Evolutionary conservation across 2,797 vertebrate genomes (phyloP), one percentile per base, ranked within the genome.

Genomic region (Gymnoscopelus microlampas): DNA sequence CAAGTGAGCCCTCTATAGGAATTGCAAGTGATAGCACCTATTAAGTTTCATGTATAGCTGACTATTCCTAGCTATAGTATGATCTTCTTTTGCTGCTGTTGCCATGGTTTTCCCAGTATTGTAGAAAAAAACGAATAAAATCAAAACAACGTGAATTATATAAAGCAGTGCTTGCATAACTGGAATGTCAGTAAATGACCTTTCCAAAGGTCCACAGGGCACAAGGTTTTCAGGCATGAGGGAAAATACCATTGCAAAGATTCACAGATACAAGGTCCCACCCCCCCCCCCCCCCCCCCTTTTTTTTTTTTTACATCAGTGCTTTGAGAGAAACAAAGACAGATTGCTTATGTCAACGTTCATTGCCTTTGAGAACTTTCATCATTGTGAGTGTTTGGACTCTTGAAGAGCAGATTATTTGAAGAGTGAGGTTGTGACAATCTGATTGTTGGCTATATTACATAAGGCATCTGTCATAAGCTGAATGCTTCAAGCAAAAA

Each of bases 161-260:
- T 58, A 55, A 68, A 68, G 58, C n/a, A 53, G 39, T 49, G 70
- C 66, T 88, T 82, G 74, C 63, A 60, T 85, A 84, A 84, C 48
- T 69, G 39, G 9, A 8, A 10, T 44, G 39, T 10, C 39, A 44
- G 39, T 44, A 44, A 44, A 44, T 10, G 76, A 79, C 78, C 81
- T 75, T 68, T 85, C 71, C 67, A 76, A 73, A 64, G 75, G 81
- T 29, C 86, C 73, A 77, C 26, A 85, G 83, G 80, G 87, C 87
- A 83, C 14, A 13, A 63, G 65, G 71, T 76, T 72, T 15, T 69
- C 58, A 19, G 64, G 69, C 6, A 58, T 24, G 53, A 63, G 62
- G 39, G 57, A 61, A 73, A 68, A 76, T 64, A 65, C 55, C 76
- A 80, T 32, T 7, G 32, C 24, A n/a, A 74, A 70, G 60, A 65